A percentile compares a stretch with the other conserved stretches of the same genome.
Evolutionary conservation across 2,888 invertebrate species (phyloP).

Genomic region (Melanostoma scalare): DNA sequence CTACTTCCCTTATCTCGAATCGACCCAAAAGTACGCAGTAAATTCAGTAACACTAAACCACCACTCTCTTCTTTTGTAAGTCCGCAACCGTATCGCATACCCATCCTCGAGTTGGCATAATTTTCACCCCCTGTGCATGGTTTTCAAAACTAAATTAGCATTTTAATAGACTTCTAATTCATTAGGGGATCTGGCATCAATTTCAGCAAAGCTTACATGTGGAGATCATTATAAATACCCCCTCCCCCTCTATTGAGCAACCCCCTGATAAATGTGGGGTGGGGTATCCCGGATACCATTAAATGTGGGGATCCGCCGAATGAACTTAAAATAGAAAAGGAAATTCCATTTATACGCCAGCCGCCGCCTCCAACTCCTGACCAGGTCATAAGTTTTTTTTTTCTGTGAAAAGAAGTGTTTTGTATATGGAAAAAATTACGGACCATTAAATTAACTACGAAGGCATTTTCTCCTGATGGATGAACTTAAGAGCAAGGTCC

Average conservation of each 20-base stretch:
- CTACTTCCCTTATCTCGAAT: too few species aligned
- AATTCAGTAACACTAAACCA: too few species aligned
- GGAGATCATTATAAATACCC: conserved; percentile 37
- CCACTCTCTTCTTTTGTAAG: too few species aligned
- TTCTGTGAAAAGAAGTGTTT: conserved; percentile 49
- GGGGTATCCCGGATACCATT: conserved; percentile 27
- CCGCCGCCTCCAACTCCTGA: conserved; percentile 11
- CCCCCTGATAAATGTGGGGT: conserved; percentile 6
- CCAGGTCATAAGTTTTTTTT: conserved; percentile 61
- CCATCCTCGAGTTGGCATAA: too few species aligned
- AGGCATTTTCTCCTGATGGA: conserved; percentile 53
- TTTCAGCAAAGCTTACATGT: conserved; percentile 49
- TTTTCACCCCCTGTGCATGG: not conserved
- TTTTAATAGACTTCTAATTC: conserved; percentile 73
- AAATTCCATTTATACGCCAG: conserved; percentile 45
- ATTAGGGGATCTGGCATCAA: conserved; percentile 70
- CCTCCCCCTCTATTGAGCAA: conserved; percentile 17
- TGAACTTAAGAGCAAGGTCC: conserved; percentile 39
- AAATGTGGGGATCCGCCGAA: conserved; percentile 32
- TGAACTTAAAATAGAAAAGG: conserved; percentile 24
- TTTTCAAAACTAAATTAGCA: conserved; percentile 66
- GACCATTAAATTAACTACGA: conserved; percentile 70
- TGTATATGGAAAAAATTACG: conserved; percentile 71
- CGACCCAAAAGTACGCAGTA: too few species aligned
- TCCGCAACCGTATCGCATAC: too few species aligned